phyloP scores from a whole-genome alignment of 2,888 invertebrate genomes.

The Idaea dimidiata region DNA sequence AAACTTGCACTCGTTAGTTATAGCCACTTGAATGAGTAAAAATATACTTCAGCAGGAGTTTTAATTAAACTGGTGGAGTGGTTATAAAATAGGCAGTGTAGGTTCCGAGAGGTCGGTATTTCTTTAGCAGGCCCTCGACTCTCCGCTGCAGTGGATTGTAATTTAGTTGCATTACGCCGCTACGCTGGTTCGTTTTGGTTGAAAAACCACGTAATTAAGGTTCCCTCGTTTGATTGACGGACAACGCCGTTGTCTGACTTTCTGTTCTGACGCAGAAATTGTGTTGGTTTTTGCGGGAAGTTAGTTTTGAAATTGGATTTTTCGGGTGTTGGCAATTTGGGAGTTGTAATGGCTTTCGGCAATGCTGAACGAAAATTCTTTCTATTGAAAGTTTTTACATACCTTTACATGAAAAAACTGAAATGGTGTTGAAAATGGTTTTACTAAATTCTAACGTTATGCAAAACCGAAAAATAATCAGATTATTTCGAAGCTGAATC shows the following conservation, averaged over 20 bases:
- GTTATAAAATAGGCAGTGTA: conserved; percentile 43
- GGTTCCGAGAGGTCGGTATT: conserved; percentile 24
- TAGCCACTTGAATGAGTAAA: conserved; percentile 45
- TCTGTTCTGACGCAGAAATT: background rate
- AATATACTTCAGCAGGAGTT: conserved; percentile 51
- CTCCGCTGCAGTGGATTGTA: background rate
- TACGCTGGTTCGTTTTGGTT: conserved; percentile 1
- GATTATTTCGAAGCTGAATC: background rate
- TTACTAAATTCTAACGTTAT: background rate
- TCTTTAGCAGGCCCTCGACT: background rate
- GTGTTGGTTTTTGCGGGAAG: background rate
- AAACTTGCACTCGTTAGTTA: conserved; percentile 26
- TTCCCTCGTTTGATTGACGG: conserved; percentile 22
- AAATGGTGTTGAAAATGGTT: background rate
- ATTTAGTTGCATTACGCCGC: background rate
- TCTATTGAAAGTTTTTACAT: background rate
- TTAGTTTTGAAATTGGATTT: conserved; percentile 2
- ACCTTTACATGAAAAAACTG: background rate
- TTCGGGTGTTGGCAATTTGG: background rate
- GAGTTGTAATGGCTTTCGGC: background rate
- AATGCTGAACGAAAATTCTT: background rate
- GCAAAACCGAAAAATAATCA: background rate
- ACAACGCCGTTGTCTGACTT: conserved; percentile 10
- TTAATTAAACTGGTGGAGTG: conserved; percentile 64
- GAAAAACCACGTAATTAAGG: conserved; percentile 26